Percentiles rank a stretch among this genome's conserved stretches.
These are phyloP conservation scores for Spizaetus ornatus DNA, from an alignment of 2,113 vertebrate genomes.

Conservation along the genomic window DNA sequence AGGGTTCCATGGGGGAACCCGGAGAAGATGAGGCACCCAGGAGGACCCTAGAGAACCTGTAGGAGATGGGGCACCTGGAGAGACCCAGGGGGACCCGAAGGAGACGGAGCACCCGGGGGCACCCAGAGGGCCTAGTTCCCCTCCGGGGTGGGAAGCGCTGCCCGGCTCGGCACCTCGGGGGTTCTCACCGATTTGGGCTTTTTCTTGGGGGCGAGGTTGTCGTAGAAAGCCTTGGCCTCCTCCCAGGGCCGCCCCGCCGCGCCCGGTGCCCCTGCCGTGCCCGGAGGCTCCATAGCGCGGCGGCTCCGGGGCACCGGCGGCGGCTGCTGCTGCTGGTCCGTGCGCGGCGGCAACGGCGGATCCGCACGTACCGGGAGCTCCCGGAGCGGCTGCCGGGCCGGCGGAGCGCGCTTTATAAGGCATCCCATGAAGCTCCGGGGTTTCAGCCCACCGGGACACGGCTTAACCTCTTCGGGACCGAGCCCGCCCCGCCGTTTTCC, in stretches of 20 bases:
- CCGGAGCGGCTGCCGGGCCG: background rate
- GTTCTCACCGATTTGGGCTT: constrained; percentile 79
- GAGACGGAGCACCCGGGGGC: background rate
- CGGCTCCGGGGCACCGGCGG: background rate
- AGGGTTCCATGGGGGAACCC: too few species aligned
- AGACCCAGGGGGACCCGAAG: too few species aligned
- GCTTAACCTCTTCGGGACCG: constrained; percentile 56
- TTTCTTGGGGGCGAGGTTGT: constrained; percentile 74
- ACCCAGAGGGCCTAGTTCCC: background rate
- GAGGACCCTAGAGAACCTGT: background rate
- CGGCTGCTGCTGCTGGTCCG: too few species aligned
- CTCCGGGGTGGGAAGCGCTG: background rate
- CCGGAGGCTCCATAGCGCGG: constrained; percentile 5
- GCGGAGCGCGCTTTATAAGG: constrained; percentile 48
- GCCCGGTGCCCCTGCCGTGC: background rate
- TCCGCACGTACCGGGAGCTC: background rate
- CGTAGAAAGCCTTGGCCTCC: constrained; percentile 72
- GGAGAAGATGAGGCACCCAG: too few species aligned
- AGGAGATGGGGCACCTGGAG: background rate
- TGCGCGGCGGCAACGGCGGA: background rate
- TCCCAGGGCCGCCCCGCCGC: constrained; percentile 47
- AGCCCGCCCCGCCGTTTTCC: background rate
- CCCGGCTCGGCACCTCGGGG: background rate
- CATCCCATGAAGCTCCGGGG: constrained; percentile 51
- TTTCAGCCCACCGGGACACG: background rate